Percentiles rank a stretch among this genome's conserved stretches.
Conservation (phyloP, 2,888 invertebrate genomes). For the Callinectes sapidus region DNA sequence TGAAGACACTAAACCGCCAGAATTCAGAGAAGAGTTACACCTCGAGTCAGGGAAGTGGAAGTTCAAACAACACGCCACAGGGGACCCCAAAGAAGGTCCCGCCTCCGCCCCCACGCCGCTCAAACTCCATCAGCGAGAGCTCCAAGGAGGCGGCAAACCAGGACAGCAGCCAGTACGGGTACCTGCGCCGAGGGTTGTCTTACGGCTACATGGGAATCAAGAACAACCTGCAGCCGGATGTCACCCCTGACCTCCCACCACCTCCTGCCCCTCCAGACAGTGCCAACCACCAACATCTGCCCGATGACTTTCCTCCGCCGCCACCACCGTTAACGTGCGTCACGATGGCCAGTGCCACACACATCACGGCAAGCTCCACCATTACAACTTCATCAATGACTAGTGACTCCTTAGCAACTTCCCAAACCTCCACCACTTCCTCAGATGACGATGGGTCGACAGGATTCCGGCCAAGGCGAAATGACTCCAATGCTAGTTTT, state of each 20-base stretch:
- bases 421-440: conserved; percentile 84
- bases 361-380: conserved; percentile 56
- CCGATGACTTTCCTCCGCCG: conserved; percentile 75
- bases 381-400: conserved; percentile 63
- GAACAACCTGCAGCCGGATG: conserved; percentile 70
- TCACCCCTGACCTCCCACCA: conserved; percentile 71
- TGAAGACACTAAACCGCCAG: conserved; percentile 59
- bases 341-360: conserved; percentile 66
- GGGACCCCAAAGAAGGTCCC: conserved; percentile 75
- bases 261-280: conserved; percentile 72
- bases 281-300: conserved; percentile 71
- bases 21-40: conserved; percentile 62
- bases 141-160: conserved; percentile 53
- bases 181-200: conserved; percentile 62
- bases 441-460: conserved; percentile 73
- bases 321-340: conserved; percentile 74
- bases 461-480: conserved; percentile 79
- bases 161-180: conserved; percentile 58
- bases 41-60: conserved; percentile 50
- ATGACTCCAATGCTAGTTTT: conserved; percentile 89
- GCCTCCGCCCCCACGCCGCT: conserved; percentile 78
- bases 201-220: conserved; percentile 72
- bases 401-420: conserved; percentile 87
- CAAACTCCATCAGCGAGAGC: conserved; percentile 72
- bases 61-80: conserved; percentile 72